A percentile compares a stretch with the other conserved stretches of the same genome.
Evolutionary conservation across 1,140 invertebrate genomes (phyloP).

Genomic region (Drosophila truncata): DNA sequence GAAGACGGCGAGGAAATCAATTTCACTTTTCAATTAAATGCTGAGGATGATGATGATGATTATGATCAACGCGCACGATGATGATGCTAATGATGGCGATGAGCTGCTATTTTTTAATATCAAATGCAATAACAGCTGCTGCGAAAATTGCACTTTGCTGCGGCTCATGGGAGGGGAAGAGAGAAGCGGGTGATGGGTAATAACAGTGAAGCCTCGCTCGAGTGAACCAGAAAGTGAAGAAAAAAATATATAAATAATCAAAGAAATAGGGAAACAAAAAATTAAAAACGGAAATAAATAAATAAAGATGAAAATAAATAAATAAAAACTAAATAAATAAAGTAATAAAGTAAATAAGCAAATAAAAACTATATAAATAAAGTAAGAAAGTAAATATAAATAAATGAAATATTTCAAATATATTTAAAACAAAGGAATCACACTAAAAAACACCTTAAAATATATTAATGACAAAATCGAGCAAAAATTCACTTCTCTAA

Average conservation of each 20-base stretch:
- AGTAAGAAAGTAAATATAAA: background rate
- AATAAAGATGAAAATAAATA: background rate
- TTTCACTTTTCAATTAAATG: constrained; percentile 78
- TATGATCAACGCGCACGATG: constrained; percentile 1
- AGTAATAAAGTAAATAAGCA: background rate
- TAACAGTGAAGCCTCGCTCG: background rate
- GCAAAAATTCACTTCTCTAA: too few relatives aligned
- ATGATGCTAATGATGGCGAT: constrained; percentile 37
- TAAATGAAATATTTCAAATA: too few relatives aligned
- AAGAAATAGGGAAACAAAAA: background rate
- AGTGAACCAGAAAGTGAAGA: background rate
- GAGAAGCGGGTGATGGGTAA: background rate
- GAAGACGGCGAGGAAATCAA: constrained; percentile 54
- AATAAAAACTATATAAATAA: background rate
- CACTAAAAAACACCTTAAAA: too few relatives aligned
- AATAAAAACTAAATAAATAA: background rate
- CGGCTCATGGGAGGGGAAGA: constrained; percentile 3
- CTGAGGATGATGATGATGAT: constrained; percentile 10
- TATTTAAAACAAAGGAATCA: too few relatives aligned
- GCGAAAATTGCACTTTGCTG: constrained; percentile 50
- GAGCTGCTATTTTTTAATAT: constrained; percentile 39
- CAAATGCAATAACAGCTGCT: constrained; percentile 48
- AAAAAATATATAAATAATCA: background rate
- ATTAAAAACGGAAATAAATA: background rate
- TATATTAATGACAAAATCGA: too few relatives aligned